A percentile compares a stretch with the other conserved stretches of the same genome.
phyloP scores from a whole-genome alignment of 2,113 vertebrate species.

The Bambusicola thoracicus region DNA sequence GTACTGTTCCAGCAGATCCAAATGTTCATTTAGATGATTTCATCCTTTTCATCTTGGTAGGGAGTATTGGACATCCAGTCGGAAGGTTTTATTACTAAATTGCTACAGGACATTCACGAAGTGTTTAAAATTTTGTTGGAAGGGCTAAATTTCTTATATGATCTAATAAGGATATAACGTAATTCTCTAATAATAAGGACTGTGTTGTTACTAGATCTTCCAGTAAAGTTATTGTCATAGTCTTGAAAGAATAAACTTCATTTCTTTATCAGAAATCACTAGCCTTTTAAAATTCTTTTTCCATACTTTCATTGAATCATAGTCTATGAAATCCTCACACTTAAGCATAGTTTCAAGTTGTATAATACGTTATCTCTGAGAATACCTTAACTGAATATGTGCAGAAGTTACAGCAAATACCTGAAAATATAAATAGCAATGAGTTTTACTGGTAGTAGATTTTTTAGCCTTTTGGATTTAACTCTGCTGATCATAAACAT shows the following conservation, averaged over 20 bases:
- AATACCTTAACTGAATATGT: neutral
- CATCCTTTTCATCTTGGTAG: neutral
- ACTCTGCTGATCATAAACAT: neutral
- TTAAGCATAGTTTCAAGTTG: neutral
- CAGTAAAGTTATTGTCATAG: neutral
- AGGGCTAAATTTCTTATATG: neutral
- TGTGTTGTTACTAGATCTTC: neutral
- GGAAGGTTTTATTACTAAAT: neutral
- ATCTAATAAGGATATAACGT: neutral
- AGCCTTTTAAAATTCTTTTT: neutral
- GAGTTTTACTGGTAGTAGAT: neutral
- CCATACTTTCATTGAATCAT: rapidly evolving
- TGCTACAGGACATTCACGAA: neutral
- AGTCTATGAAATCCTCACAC: neutral
- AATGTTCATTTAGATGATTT: neutral
- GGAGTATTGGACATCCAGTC: neutral
- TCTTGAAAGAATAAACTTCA: neutral
- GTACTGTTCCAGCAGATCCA: neutral
- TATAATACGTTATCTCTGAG: neutral
- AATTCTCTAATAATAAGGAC: neutral
- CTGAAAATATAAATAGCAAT: neutral
- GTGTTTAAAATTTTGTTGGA: neutral
- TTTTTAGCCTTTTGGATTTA: neutral
- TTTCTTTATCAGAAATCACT: neutral
- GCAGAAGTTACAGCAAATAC: neutral